Base-by-base conservation (phyloP, 2,888 invertebrate genomes). In the Gastrophysa polygoni region DNA sequence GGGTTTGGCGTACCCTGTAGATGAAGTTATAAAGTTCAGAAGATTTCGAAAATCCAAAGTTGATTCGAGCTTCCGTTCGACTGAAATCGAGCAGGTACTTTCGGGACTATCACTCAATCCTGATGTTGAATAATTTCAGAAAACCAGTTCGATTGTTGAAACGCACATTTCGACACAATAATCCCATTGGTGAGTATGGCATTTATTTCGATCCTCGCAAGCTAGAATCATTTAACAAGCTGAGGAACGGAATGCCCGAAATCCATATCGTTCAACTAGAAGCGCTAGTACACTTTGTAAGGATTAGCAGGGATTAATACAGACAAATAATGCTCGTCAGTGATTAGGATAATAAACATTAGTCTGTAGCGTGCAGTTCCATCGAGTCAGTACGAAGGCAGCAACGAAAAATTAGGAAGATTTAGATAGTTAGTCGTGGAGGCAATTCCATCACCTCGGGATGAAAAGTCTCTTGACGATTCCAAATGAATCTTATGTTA, bases 281-380 rank as follows among this genome's bases (percentile, higher is more conserved):
- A 66, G 70, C 69, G 71, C 72, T 69, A 70, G 71, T 74, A 71
- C 76, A 76, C 75, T 80, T 78, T 78, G 78, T 80, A 78, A 78
- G 77, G 80, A 79, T 80, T 79, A 80, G 77, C 77, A 73, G 69
- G 71, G 76, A 76, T 76, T 78, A 77, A 76, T 71, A 75, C 70
- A 75, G 76, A 78, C 78, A 78, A 79, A 79, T 80, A 78, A 79
- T 79, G 72, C 74, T 73, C 75, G 75, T 78, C 77, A 76, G 75
- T 77, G 78, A 80, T 80, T 78, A 78, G 77, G 77, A 76, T 77
- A 77, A 79, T 79, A 77, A 77, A 76, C 77, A 79, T 78, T 77
- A 75, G 74, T 77, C 70, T 43, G 24, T 16, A 14, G 21, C 2
- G 20, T 4, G 5, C 11, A 11, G 8, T 29, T 34, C 24, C 21